These are phyloP conservation scores for Limnephilus auricula DNA, from an alignment of 2,888 invertebrate genomes.

Conservation along the genomic window DNA sequence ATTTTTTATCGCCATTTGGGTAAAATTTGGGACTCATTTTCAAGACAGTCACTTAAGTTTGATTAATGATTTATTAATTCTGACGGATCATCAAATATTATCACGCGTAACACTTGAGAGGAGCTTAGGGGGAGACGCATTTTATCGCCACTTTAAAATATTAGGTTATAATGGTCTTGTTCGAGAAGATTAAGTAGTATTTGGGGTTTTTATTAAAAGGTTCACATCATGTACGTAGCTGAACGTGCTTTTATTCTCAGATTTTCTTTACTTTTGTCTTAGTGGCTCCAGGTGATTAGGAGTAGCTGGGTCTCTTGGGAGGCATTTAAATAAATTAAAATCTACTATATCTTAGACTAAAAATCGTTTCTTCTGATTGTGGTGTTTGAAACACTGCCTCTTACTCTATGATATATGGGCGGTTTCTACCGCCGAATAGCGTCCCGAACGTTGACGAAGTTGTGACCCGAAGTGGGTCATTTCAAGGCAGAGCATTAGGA, in stretches of 20 bases:
- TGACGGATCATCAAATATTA: background rate
- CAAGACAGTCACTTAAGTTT: background rate
- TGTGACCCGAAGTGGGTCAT: too few species aligned
- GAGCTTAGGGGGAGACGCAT: background rate
- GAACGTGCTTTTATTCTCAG: background rate
- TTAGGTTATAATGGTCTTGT: background rate
- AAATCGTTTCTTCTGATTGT: too few species aligned
- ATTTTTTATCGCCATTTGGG: background rate
- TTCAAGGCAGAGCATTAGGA: too few species aligned
- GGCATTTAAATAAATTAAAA: too few species aligned
- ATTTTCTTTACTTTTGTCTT: background rate
- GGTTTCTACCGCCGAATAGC: too few species aligned
- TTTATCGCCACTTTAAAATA: constrained; percentile 2
- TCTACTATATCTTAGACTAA: too few species aligned
- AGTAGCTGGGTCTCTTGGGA: too few species aligned
- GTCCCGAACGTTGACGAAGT: too few species aligned
- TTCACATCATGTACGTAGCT: background rate
- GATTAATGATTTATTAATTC: background rate
- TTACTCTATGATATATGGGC: too few species aligned
- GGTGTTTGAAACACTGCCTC: too few species aligned
- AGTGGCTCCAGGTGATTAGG: too few species aligned
- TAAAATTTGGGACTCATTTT: background rate
- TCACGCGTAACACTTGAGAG: background rate
- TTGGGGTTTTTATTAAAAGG: background rate
- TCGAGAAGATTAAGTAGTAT: background rate